Conservation (phyloP, 1,140 invertebrate genomes). For the Macrosteles quadrilineatus region DNA sequence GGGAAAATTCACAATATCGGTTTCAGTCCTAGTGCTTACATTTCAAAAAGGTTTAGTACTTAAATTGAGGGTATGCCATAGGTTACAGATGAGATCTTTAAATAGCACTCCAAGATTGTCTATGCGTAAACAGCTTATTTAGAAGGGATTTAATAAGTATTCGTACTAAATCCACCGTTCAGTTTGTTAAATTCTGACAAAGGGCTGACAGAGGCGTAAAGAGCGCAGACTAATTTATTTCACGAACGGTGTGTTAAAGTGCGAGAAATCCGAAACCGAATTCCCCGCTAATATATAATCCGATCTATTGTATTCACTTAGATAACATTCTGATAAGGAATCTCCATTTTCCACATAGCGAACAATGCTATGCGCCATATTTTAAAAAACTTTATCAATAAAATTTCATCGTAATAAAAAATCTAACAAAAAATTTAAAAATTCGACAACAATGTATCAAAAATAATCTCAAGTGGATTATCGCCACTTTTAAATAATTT, state of each 20-base stretch:
- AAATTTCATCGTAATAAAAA: slow-evolving; percentile 38
- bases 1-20: slow-evolving; percentile 25
- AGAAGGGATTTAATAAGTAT: slow-evolving; percentile 17
- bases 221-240: slow-evolving; percentile 15
- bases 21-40: slow-evolving; percentile 23
- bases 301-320: slow-evolving; percentile 32
- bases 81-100: slow-evolving; percentile 24
- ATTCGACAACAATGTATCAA: slow-evolving; percentile 39
- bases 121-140: slow-evolving; percentile 6
- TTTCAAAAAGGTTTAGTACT: slow-evolving; percentile 23
- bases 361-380: slow-evolving; percentile 40
- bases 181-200: not conserved
- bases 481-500: slow-evolving; percentile 26
- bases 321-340: slow-evolving; percentile 33
- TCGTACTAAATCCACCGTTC: slow-evolving; percentile 13
- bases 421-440: slow-evolving; percentile 36
- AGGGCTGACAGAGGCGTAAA: slow-evolving; percentile 20
- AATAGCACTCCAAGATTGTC: slow-evolving; percentile 23
- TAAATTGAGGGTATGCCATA: slow-evolving; percentile 26
- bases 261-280: not conserved
- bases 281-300: slow-evolving; percentile 27
- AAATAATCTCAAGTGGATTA: slow-evolving; percentile 36
- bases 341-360: slow-evolving; percentile 41
- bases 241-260: slow-evolving; percentile 22
- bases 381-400: slow-evolving; percentile 32